Evolutionary conservation across 1,140 invertebrate genomes (phyloP), one percentile per base, ranked within the genome.

Genomic region (Adoxophyes honmai): DNA sequence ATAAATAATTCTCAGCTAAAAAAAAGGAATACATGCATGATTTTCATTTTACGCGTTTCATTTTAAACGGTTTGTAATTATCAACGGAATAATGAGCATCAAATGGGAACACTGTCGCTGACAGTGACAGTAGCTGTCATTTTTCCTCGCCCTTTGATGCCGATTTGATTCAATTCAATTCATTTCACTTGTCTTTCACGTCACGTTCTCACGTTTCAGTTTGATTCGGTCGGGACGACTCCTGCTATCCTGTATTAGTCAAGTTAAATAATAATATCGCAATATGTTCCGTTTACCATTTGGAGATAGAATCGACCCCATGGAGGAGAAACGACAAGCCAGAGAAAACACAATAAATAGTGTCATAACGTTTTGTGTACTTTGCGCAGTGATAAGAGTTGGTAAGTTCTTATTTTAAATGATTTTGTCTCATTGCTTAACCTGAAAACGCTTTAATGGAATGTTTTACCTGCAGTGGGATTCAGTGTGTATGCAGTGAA

Each of bases 311-410:
- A 73, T 85, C 33, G 88, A 90, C 66, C 84, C 84, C 0, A 70
- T 84, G 64, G 88, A 89, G 61, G 85, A 89, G 57, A 87, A 88
- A 58, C 75, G 86, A 28, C 78, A 84, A 66, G 88, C 86, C n/a
- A 72, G 88, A 59, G 82, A 86, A 72, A 86, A 83, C 55, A 89
- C 87, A 3, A 83, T 89, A n/a, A 82, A 80, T 59, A 89, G 79
- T 64, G 57, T 90, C n/a, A 63, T 88, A 21, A 88, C 82, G 4
- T 90, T 90, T 60, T 80, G 75, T 44, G 66, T 88, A 4, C 68
- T 89, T 11, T 84, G 86, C 60, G 78, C 77, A 18, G 80, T 76
- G 39, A 90, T 90, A 36, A 74, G 84, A 79, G 61, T 87, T 16
- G 81, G 88, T 90, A 62, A 80, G 74, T 66, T 56, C 44, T 44